phyloP scores from a whole-genome alignment of 2,888 invertebrate genomes.

The Orthonychiurus folsomi region DNA sequence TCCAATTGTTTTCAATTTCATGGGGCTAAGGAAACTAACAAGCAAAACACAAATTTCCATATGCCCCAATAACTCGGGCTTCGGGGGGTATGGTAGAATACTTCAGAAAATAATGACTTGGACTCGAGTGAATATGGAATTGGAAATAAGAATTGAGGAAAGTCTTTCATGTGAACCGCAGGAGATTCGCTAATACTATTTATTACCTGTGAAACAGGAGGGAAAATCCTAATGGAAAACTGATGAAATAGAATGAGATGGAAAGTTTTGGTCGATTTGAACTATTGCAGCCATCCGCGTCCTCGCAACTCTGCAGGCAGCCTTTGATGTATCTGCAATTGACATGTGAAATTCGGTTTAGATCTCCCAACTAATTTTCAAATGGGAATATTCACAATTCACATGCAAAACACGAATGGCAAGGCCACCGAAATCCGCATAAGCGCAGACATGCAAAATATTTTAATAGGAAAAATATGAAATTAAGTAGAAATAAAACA shows the following conservation, averaged over 20 bases:
- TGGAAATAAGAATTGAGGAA: neutral
- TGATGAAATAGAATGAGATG: slow-evolving; percentile 1
- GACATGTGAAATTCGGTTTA: slow-evolving; percentile 20
- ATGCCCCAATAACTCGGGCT: no score
- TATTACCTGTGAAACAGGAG: neutral
- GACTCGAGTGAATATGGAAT: neutral
- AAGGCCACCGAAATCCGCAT: no score
- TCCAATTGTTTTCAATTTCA: no score
- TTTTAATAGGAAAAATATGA: neutral
- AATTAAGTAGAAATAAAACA: no score
- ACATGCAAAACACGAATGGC: no score
- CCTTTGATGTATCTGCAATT: slow-evolving; percentile 69
- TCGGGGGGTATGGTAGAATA: no score
- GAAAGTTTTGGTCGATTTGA: slow-evolving; percentile 18
- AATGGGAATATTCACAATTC: neutral
- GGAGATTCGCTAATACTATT: neutral
- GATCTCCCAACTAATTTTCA: neutral
- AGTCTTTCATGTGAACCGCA: no score
- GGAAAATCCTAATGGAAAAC: neutral
- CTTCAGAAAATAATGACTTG: slow-evolving; percentile 1
- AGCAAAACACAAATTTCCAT: no score
- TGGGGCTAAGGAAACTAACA: no score
- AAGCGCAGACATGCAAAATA: neutral
- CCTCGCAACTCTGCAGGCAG: slow-evolving; percentile 88
- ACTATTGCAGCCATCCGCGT: slow-evolving; percentile 79